Evolutionary conservation across 1,140 invertebrate genomes (phyloP).

Genomic region (Apis mellifera): Amel_HAv3.1 CM009938.2:12269001-12269500

Average conservation of each 20-base stretch:
- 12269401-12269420: too few species aligned
- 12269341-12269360: background rate
- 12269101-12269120: background rate
- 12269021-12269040: too few species aligned
- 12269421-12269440: background rate
- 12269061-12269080: background rate
- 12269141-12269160: background rate
- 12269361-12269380: slow-evolving; percentile 9
- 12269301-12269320: slow-evolving; percentile 4
- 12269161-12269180: background rate
- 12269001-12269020: too few species aligned
- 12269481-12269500: too few species aligned
- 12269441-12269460: background rate
- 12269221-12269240: background rate
- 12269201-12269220: background rate
- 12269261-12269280: background rate
- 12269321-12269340: background rate
- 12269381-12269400: background rate
- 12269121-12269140: background rate
- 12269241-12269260: background rate
- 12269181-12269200: background rate
- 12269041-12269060: too few species aligned
- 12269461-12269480: too few species aligned
- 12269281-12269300: background rate
- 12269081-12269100: background rate